A percentile compares a stretch with the other conserved stretches of the same genome.
Conservation (phyloP, 53 echinoderm and acorn worm species). For the Crossaster papposus region DNA sequence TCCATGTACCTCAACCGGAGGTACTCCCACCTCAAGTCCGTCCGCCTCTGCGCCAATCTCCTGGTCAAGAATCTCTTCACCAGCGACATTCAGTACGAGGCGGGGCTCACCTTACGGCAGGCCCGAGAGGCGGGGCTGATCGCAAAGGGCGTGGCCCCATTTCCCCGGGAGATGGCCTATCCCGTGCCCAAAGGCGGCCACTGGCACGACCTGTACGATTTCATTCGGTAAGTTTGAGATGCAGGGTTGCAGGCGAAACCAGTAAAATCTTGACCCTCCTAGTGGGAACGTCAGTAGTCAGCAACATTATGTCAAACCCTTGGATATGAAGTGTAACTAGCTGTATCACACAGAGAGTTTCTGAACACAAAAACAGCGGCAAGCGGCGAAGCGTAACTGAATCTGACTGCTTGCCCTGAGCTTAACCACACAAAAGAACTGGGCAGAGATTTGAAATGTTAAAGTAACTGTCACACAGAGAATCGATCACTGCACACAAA, state of each 20-base stretch:
- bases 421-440: no score
- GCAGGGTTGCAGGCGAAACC: neutral
- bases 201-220: conserved; percentile 86
- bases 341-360: no score
- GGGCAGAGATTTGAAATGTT: no score
- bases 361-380: no score
- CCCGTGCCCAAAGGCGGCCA: conserved; percentile 82
- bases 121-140: conserved; percentile 88
- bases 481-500: no score
- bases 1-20: conserved; percentile 98
- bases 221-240: conserved; percentile 71
- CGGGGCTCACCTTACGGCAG: conserved; percentile 82
- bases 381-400: no score
- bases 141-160: conserved; percentile 83
- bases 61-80: conserved; percentile 94
- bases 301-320: no score
- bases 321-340: no score
- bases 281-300: no score
- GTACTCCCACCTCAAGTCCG: conserved; percentile 85
- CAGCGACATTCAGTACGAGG: conserved; percentile 93
- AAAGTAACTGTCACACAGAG: no score
- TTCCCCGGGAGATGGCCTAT: conserved; percentile 94
- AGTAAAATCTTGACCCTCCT: neutral
- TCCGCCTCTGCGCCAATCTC: conserved; percentile 92
- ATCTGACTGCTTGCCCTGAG: no score